These are phyloP conservation scores for Caenorhabditis remanei DNA, from an alignment of 1,140 invertebrate species.

Conservation along the genomic window DNA sequence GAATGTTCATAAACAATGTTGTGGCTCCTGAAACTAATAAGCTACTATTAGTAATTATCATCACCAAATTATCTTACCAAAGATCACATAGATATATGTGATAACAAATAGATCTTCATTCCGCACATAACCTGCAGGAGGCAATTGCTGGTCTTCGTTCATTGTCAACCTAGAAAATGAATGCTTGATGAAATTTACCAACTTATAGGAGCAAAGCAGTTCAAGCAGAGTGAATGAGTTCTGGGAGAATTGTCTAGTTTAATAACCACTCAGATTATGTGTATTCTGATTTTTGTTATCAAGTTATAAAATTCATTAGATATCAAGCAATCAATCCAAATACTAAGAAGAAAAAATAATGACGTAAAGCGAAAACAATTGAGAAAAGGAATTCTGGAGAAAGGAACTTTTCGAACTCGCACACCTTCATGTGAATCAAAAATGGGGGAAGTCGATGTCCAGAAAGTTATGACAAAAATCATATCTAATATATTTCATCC, in stretches of 20 bases:
- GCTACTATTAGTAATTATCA: no score
- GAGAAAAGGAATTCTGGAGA: no score
- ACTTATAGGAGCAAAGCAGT: not conserved
- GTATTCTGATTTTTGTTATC: not conserved
- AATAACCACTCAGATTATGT: not conserved
- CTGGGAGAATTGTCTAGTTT: not conserved
- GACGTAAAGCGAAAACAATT: no score
- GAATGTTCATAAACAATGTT: slow-evolving; percentile 40
- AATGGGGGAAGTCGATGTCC: no score
- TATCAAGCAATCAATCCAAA: no score
- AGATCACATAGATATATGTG: slow-evolving; percentile 40
- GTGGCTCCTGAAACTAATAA: not conserved
- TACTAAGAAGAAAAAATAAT: no score
- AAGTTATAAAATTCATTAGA: not conserved
- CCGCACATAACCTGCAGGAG: not conserved
- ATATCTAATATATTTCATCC: not conserved
- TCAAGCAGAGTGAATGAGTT: not conserved
- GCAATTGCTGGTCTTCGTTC: not conserved
- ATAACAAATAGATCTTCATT: slow-evolving; percentile 39
- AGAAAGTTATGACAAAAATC: not conserved
- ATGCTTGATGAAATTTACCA: no score
- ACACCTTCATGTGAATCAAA: no score
- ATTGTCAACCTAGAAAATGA: not conserved
- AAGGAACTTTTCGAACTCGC: no score
- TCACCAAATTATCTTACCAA: not conserved